phyloP scores from a whole-genome alignment of 2,888 invertebrate genomes.

The Agrochola macilenta region DNA sequence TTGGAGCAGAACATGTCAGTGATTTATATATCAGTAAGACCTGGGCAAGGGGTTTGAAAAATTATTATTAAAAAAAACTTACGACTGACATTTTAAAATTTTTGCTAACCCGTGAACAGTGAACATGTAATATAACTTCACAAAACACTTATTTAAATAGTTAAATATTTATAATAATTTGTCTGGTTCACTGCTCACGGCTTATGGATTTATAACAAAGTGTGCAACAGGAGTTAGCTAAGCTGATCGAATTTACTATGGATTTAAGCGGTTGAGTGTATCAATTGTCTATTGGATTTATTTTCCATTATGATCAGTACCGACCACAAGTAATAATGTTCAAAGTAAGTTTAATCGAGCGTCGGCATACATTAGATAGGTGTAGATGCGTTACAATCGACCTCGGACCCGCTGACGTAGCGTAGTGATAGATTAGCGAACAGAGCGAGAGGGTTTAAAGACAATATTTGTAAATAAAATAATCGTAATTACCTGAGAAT shows the following conservation, averaged over 20 bases:
- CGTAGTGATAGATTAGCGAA: slow-evolving; percentile 89
- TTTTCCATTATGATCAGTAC: slow-evolving; percentile 83
- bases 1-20: slow-evolving; percentile 80
- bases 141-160: slow-evolving; percentile 70
- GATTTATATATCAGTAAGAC: slow-evolving; percentile 71
- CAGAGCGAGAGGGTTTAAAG: slow-evolving; percentile 91
- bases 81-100: slow-evolving; percentile 85
- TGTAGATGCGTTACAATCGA: slow-evolving; percentile 86
- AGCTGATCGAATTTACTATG: slow-evolving; percentile 90
- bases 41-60: slow-evolving; percentile 67
- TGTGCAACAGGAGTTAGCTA: slow-evolving; percentile 83
- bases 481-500: slow-evolving; percentile 88
- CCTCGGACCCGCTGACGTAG: slow-evolving; percentile 88
- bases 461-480: slow-evolving; percentile 91
- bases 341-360: slow-evolving; percentile 82
- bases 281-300: slow-evolving; percentile 84
- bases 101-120: slow-evolving; percentile 77
- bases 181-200: slow-evolving; percentile 78
- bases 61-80: slow-evolving; percentile 72
- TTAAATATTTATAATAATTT: slow-evolving; percentile 64
- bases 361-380: slow-evolving; percentile 83
- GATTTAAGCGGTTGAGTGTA: slow-evolving; percentile 88
- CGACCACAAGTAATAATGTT: slow-evolving; percentile 84
- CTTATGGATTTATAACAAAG: slow-evolving; percentile 73
- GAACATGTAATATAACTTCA: slow-evolving; percentile 69